A percentile compares a stretch with the other conserved stretches of the same genome.
These are phyloP conservation scores for Nomada ferruginata DNA, from an alignment of 2,888 invertebrate species.

Conservation along the genomic window DNA sequence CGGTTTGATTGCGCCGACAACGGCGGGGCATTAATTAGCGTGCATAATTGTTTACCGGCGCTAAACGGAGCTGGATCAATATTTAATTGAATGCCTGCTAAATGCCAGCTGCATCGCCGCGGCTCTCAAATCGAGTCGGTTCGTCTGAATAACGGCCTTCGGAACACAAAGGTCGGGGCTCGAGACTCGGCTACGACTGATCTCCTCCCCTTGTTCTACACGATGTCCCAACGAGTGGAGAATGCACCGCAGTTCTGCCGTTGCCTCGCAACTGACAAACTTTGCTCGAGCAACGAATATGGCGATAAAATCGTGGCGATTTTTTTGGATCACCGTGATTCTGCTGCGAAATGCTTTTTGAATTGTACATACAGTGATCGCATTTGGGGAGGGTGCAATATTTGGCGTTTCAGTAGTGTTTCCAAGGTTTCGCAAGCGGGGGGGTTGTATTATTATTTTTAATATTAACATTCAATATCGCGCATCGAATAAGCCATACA, in stretches of 20 bases:
- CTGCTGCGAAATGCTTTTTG: neutral
- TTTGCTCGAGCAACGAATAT: neutral
- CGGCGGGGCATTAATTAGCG: conserved; percentile 82
- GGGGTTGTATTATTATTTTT: too few species aligned
- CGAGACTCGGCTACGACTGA: conserved; percentile 20
- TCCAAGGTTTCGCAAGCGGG: too few species aligned
- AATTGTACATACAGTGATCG: too few species aligned
- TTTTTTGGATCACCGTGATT: conserved; percentile 14
- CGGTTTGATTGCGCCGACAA: conserved; percentile 80
- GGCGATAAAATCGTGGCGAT: conserved; percentile 13
- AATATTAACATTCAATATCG: too few species aligned
- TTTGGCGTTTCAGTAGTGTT: too few species aligned
- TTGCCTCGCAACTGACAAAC: conserved; percentile 38
- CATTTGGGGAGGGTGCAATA: too few species aligned
- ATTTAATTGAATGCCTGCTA: conserved; percentile 83
- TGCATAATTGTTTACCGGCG: conserved; percentile 83
- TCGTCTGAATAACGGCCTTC: conserved; percentile 73
- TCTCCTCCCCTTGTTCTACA: conserved; percentile 54
- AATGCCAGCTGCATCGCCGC: conserved; percentile 78
- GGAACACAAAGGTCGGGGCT: conserved; percentile 64
- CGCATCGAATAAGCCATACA: too few species aligned
- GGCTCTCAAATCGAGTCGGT: conserved; percentile 77
- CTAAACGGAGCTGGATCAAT: conserved; percentile 82
- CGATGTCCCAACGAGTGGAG: conserved; percentile 58
- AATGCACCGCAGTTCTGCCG: neutral